Evolutionary conservation across 1,140 invertebrate species (phyloP).

Genomic region (silkworm (Bombyx mori)): DNA sequence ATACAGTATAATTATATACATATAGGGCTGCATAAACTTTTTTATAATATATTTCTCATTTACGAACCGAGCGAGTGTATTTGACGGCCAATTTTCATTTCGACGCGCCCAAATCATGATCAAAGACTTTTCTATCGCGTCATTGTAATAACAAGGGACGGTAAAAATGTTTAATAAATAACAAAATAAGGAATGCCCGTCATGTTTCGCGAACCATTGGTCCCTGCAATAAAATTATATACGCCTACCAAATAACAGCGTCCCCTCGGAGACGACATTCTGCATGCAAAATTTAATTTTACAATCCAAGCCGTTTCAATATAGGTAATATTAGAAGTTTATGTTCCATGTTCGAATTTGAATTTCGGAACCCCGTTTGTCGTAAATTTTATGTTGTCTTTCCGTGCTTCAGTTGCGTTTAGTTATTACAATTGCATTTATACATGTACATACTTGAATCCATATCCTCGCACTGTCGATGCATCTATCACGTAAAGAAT

Average conservation of each 20-base stretch:
- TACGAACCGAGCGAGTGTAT: too few species aligned
- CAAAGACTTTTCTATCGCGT: background rate
- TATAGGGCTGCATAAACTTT: too few species aligned
- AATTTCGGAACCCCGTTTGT: conserved; percentile 41
- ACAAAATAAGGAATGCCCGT: conserved; percentile 33
- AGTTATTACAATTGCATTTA: background rate
- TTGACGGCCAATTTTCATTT: too few species aligned
- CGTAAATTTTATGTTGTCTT: conserved; percentile 29
- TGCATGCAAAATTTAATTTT: conserved; percentile 71
- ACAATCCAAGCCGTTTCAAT: conserved; percentile 62
- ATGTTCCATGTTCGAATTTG: conserved; percentile 64
- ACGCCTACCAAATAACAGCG: conserved; percentile 64
- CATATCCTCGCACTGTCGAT: background rate
- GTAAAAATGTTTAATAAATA: conserved; percentile 32
- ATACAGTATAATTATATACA: too few species aligned
- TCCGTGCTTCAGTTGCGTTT: conserved; percentile 3
- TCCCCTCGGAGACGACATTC: conserved; percentile 49
- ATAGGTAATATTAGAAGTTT: conserved; percentile 70
- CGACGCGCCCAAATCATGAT: too few species aligned
- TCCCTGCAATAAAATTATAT: conserved; percentile 70
- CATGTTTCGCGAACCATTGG: conserved; percentile 64
- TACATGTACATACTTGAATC: background rate
- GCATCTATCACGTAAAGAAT: background rate
- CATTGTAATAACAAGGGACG: background rate
- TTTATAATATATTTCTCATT: too few species aligned